Evolutionary conservation across 2,797 vertebrate species (phyloP), one percentile per base, ranked within the genome.

Genomic region (Stomatorhinus walkeri): DNA sequence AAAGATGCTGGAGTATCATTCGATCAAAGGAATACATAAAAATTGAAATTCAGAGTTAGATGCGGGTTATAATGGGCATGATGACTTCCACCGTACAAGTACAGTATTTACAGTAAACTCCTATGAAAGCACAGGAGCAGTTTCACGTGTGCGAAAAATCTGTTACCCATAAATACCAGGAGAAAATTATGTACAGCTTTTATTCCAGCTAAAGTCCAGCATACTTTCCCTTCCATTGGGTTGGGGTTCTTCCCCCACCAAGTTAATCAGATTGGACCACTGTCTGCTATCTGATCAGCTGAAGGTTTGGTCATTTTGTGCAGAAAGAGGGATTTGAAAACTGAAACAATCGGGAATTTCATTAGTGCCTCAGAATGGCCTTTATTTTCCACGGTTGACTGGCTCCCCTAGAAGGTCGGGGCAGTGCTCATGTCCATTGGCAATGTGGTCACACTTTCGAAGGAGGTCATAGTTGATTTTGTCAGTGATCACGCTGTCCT

Each of bases 391-490:
- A 93, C 95, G 95, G 92, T 96, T 97, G 86, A 98, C 94, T 0
- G 96, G 96, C 59, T 96, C 95, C 59, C 98, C 98, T 22, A 99
- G 91, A 0, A 99, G 95, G 91, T 99, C 97, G 0, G 98, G 97
- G 92, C 98, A 99, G 52, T 96, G 96, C 90, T 96, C 96, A 84
- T 96, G 94, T 10, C 96, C 98, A 91, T 96, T 96, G 49, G 97
- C 97, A 0, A 99, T 97, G 84, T 95, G 93, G 94, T 99, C 96
- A 86, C 98, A 99, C 92, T 95, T 97, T 89, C 90, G 93, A 86
- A 99, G 93, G 52, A 99, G 95, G 94, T 98, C 98, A 1, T 98
- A 99, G 94, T 98, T 99, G 52, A 99, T 98, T 92, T 97, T 97
- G 92, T 99, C 98, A 0, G 96, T 98, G 64, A 99, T 95, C 79